Conservation (phyloP, 2,113 vertebrate species). For the Actinemys pallida region DNA sequence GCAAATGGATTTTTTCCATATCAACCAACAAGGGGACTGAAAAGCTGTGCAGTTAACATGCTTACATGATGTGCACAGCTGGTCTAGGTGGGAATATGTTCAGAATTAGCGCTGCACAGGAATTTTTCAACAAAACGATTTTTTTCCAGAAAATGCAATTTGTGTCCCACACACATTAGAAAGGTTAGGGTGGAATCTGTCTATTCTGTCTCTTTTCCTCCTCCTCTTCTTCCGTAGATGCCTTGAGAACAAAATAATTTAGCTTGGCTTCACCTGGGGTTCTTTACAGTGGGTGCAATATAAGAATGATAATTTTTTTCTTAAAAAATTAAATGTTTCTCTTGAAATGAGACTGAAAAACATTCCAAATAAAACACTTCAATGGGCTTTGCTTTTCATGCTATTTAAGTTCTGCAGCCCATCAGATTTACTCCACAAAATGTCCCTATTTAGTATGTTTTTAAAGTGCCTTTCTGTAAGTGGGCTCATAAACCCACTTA, state of each 20-base stretch:
- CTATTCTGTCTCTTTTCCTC: background rate
- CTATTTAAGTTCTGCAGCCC: background rate
- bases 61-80: background rate
- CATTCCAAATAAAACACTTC: background rate
- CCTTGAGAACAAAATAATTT: background rate
- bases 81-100: background rate
- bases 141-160: too few species aligned
- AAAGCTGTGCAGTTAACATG: background rate
- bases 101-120: background rate
- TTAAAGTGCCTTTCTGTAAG: background rate
- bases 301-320: rapidly evolving
- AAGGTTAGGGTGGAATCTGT: background rate
- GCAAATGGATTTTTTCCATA: background rate
- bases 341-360: background rate
- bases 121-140: too few species aligned
- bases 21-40: background rate
- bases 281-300: background rate
- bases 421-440: background rate
- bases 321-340: background rate
- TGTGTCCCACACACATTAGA: background rate
- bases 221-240: background rate
- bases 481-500: background rate
- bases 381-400: background rate
- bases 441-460: background rate
- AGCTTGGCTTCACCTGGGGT: background rate